Percentiles rank a stretch among this genome's conserved stretches.
Conservation (phyloP, 2,797 vertebrate species). For the Oreonectes daqikongensis region DNA sequence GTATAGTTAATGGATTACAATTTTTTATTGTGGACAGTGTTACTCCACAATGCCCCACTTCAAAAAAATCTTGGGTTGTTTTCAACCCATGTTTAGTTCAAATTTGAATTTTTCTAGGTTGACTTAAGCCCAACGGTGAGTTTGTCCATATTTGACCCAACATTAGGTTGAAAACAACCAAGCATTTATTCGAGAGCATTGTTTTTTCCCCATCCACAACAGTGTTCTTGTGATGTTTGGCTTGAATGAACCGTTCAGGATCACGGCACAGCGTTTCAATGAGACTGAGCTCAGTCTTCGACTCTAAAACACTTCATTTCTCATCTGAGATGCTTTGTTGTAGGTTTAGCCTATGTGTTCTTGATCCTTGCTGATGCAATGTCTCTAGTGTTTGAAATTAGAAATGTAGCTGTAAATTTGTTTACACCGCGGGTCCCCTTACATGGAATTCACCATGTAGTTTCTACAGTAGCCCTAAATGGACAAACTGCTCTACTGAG, state of each 20-base stretch:
- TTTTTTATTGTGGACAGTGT: too few relatives aligned
- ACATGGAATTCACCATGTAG: too few relatives aligned
- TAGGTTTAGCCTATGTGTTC: neutral
- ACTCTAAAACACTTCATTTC: neutral
- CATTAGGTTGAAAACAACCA: neutral
- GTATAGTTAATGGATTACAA: neutral
- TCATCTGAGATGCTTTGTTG: neutral
- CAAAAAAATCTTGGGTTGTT: neutral
- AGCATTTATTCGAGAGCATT: too few relatives aligned
- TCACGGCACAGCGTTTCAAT: neutral
- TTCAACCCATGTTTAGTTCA: too few relatives aligned
- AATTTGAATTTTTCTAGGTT: too few relatives aligned
- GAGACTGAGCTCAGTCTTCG: conserved; percentile 1
- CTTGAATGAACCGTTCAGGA: neutral
- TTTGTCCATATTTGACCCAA: neutral
- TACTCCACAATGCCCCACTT: too few relatives aligned
- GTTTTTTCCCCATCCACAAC: neutral
- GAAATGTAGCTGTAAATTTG: too few relatives aligned
- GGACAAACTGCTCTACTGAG: too few relatives aligned
- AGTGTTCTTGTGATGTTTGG: conserved; percentile 6
- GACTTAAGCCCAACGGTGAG: too few relatives aligned
- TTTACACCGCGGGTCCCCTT: too few relatives aligned
- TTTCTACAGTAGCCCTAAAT: too few relatives aligned
- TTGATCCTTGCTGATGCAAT: neutral
- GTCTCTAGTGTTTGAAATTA: neutral